Conservation (phyloP, 2,113 vertebrate species). For the Bombycilla garrulus region DNA sequence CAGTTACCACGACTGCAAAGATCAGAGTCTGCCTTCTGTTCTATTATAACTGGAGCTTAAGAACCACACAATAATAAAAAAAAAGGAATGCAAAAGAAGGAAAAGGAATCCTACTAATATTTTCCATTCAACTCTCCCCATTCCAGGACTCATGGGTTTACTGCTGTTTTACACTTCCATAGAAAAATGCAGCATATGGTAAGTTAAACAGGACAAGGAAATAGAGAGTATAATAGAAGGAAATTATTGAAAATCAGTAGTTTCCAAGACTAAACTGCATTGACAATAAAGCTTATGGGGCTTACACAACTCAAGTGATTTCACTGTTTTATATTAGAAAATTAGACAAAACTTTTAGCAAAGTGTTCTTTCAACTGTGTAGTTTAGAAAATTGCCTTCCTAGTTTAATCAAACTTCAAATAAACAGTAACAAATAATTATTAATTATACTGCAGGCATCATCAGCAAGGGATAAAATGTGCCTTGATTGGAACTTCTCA, state of each 20-base stretch:
- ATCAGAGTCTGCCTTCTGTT: not conserved
- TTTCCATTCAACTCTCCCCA: not conserved
- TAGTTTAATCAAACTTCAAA: not conserved
- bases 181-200: not conserved
- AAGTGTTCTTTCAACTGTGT: not conserved
- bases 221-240: constrained; percentile 54
- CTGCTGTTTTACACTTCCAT: not conserved
- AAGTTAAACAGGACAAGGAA: constrained; percentile 61
- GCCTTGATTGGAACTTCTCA: not conserved
- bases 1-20: not conserved
- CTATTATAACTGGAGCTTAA: not conserved
- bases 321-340: constrained; percentile 60
- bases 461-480: not conserved
- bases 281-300: constrained; percentile 64
- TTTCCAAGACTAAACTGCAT: constrained; percentile 62
- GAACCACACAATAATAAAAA: not conserved
- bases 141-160: not conserved
- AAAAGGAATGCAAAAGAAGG: not conserved
- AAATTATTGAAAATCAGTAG: constrained; percentile 68
- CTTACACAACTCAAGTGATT: constrained; percentile 55
- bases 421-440: not conserved
- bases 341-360: constrained; percentile 52
- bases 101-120: not conserved
- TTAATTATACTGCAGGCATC: not conserved
- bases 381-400: not conserved